These are phyloP conservation scores for Apostichopus californicus DNA, from an alignment of 35 echinoderm and acorn worm genomes.

Conservation along the genomic window DNA sequence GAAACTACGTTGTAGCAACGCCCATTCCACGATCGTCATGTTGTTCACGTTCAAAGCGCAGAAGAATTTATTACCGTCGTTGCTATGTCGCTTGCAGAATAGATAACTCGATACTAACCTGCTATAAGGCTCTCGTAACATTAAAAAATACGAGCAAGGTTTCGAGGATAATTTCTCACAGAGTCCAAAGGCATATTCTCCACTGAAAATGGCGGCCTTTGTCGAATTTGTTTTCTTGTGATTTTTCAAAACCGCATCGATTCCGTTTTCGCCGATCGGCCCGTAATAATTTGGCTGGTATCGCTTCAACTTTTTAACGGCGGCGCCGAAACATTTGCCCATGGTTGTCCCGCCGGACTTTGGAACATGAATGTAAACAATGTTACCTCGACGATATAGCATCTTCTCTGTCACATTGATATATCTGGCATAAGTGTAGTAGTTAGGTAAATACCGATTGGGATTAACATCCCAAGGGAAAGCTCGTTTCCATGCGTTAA, in stretches of 20 bases:
- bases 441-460: conserved; percentile 19
- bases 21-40: conserved; percentile 85
- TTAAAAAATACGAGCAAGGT: conserved; percentile 91
- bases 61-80: conserved; percentile 62
- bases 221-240: conserved; percentile 15
- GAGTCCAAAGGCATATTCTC: conserved; percentile 85
- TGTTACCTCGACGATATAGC: conserved; percentile 7
- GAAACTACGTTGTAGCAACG: conserved; percentile 82
- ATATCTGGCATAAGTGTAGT: background rate
- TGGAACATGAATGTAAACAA: conserved; percentile 78
- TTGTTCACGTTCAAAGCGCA: conserved; percentile 70
- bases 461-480: conserved; percentile 39
- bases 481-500: conserved; percentile 9
- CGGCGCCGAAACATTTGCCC: conserved; percentile 62
- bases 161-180: conserved; percentile 63
- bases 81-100: conserved; percentile 67
- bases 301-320: conserved; percentile 4
- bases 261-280: conserved; percentile 56
- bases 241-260: conserved; percentile 11
- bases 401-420: conserved; percentile 1
- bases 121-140: conserved; percentile 85
- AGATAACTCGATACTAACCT: conserved; percentile 73
- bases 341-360: conserved; percentile 87
- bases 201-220: conserved; percentile 61
- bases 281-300: conserved; percentile 35